Evolutionary conservation across 2,113 vertebrate species (phyloP).

Genomic region (Poeciliopsis occidentalis): DNA sequence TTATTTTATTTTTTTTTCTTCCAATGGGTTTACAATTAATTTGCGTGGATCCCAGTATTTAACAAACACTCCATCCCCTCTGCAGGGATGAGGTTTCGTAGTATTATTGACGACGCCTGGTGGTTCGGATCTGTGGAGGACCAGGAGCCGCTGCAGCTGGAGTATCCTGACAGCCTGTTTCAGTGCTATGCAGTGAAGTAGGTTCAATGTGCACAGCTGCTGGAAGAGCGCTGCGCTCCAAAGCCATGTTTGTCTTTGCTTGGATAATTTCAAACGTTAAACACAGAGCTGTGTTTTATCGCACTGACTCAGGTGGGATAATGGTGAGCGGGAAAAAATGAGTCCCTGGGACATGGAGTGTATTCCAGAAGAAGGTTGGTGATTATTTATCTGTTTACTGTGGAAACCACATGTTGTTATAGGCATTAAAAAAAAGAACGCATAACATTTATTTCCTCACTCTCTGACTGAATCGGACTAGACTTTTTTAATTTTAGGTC

Average conservation of each 20-base stretch:
- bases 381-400: conserved; percentile 9
- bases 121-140: conserved; percentile 97
- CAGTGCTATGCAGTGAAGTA: conserved; percentile 98
- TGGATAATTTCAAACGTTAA: background rate
- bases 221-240: background rate
- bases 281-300: background rate
- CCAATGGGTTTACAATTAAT: background rate
- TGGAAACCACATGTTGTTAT: background rate
- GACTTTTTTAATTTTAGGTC: no score
- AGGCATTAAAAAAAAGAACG: background rate
- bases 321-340: conserved; percentile 95
- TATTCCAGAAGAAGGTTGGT: conserved; percentile 94
- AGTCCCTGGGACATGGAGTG: conserved; percentile 99
- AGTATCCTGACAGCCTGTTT: conserved; percentile 97
- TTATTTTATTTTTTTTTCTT: background rate
- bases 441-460: no score
- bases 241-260: background rate
- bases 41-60: background rate
- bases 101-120: conserved; percentile 98
- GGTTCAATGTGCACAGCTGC: conserved; percentile 45
- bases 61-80: background rate
- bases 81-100: conserved; percentile 92
- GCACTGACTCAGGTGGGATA: conserved; percentile 89
- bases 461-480: no score
- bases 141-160: conserved; percentile 93